phyloP scores from a whole-genome alignment of 1,140 invertebrate genomes.

The Phocides pigmalion region DNA sequence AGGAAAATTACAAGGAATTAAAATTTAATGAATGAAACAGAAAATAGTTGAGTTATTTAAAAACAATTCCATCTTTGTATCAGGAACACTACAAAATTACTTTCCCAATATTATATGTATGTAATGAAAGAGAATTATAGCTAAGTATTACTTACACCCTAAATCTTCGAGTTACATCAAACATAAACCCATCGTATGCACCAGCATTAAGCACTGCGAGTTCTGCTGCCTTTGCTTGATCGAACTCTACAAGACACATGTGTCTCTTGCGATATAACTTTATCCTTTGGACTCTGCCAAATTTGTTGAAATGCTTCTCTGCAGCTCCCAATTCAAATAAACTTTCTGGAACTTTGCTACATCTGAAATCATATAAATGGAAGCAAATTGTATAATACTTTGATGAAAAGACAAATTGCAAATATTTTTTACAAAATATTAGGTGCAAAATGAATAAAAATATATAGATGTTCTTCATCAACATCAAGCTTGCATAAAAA shows the following conservation, averaged over 20 bases:
- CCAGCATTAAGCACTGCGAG: slow-evolving; percentile 85
- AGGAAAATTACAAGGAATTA: too few relatives aligned
- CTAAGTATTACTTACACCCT: slow-evolving; percentile 60
- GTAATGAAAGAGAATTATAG: not conserved
- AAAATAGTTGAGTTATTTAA: too few relatives aligned
- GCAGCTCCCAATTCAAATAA: slow-evolving; percentile 86
- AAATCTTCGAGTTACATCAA: slow-evolving; percentile 84
- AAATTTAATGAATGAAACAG: too few relatives aligned
- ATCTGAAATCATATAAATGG: slow-evolving; percentile 68
- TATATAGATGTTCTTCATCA: too few relatives aligned
- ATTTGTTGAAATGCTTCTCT: slow-evolving; percentile 87
- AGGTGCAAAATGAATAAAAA: too few relatives aligned
- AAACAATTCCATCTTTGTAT: too few relatives aligned
- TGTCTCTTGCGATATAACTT: slow-evolving; percentile 85
- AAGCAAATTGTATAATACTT: too few relatives aligned
- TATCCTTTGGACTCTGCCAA: slow-evolving; percentile 86
- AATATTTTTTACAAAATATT: too few relatives aligned
- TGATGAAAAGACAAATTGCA: too few relatives aligned
- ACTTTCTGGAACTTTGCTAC: slow-evolving; percentile 86
- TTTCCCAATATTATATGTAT: too few relatives aligned
- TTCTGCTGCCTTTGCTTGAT: slow-evolving; percentile 82
- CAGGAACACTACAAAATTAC: too few relatives aligned
- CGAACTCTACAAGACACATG: slow-evolving; percentile 86
- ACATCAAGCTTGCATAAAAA: too few relatives aligned
- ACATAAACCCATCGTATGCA: slow-evolving; percentile 85